Base-by-base conservation (phyloP, 2,888 invertebrate species). In the Coelinius sp. region DNA sequence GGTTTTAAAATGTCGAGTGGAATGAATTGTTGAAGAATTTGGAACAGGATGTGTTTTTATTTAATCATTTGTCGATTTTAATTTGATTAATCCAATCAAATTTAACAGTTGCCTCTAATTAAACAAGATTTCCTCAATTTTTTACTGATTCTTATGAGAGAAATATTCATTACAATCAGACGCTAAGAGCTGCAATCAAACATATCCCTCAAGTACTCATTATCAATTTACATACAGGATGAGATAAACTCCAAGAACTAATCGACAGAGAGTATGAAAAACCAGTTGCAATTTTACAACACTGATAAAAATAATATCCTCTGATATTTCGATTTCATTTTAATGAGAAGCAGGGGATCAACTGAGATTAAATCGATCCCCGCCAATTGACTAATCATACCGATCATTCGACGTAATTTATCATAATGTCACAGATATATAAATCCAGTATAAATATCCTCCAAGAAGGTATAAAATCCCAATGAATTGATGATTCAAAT, bases 351-450 rank as follows among this genome's bases (percentile, higher is more conserved):
- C 59, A 31, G 20, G 35, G n/a, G 35, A 59, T 17, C 17, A 14
- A 22, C 59, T 20, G 31, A 59, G 35, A 59, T 59, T 59, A 31
- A 59, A 59, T 59, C 59, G 59, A 35, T 20, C 46, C 20, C 41
- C n/a, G 41, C 20, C 35, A 59, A 27, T 59, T 59, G 59, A 59
- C 59, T 59, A 59, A 59, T 59, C 59, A 35, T 35, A 31, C 31
- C 35, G 59, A 59, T 59, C 59, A 59, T 6, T 17, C 17, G 46
- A 31, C 20, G 17, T 14, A 53, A 8, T 49, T 20, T 49, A 49
- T 49, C 46, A 49, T 20, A 20, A 20, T 49, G 46, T 49, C 46
- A 49, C 17, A 49, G 46, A 20, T 20, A 17, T 20, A 49, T 17
- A 20, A 8, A 14, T 20, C 20, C 8, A 14, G 20, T 14, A 4